phyloP scores from a whole-genome alignment of 2,888 invertebrate genomes.

The Erannis defoliaria region DNA sequence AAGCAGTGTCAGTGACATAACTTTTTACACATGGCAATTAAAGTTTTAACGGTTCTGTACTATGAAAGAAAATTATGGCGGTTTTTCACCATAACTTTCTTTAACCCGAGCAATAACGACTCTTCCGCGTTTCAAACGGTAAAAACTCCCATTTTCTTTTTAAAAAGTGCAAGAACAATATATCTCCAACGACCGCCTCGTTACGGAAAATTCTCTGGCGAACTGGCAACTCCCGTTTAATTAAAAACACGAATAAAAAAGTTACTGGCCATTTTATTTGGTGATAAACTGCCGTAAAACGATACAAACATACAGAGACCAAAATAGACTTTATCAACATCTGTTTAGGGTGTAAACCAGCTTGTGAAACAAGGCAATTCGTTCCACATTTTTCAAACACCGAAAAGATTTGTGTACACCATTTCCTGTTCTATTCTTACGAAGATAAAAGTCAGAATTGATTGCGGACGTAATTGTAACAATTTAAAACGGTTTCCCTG shows the following conservation, averaged over 20 bases:
- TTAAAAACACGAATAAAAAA: conserved; percentile 85
- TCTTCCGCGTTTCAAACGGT: not conserved
- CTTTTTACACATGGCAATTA: too few species aligned
- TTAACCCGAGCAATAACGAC: not conserved
- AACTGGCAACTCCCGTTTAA: conserved; percentile 75
- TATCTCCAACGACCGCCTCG: conserved; percentile 56
- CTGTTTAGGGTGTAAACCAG: conserved; percentile 44
- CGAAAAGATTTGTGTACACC: conserved; percentile 70
- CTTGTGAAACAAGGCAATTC: conserved; percentile 48
- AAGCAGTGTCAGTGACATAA: too few species aligned
- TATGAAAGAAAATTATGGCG: too few species aligned
- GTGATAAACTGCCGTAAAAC: conserved; percentile 72
- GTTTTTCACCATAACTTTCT: not conserved
- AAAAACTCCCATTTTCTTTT: conserved; percentile 21
- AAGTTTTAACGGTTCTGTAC: too few species aligned
- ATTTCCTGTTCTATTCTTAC: conserved; percentile 80
- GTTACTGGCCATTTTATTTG: conserved; percentile 78
- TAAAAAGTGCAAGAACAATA: conserved; percentile 36
- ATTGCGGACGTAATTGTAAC: conserved; percentile 53
- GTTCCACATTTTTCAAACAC: conserved; percentile 51
- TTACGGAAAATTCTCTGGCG: conserved; percentile 69
- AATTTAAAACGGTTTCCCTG: conserved; percentile 37
- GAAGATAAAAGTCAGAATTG: conserved; percentile 76
- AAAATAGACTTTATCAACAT: conserved; percentile 55
- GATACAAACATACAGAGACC: conserved; percentile 47